Evolutionary conservation across 2,797 vertebrate species (phyloP).

Genomic region (Scolopax bukidnonensis): DNA sequence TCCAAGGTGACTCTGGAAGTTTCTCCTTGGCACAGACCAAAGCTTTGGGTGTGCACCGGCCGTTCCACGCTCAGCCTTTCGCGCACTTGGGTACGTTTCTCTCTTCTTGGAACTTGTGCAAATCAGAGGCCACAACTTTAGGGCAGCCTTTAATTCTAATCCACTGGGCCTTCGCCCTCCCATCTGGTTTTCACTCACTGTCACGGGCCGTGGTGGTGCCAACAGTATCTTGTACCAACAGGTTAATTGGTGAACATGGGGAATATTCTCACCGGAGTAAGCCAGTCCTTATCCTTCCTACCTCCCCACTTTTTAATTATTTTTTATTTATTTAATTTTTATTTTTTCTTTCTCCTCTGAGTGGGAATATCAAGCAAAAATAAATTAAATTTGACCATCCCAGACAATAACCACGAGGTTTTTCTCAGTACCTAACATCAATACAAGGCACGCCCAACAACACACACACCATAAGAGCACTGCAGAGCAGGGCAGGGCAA

Average conservation of each 20-base stretch:
- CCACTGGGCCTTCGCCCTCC: not conserved
- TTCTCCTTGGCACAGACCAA: not conserved
- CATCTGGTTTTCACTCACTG: not conserved
- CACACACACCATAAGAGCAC: constrained; percentile 62
- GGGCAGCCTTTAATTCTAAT: constrained; percentile 1
- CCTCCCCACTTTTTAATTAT: not conserved
- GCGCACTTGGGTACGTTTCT: not conserved
- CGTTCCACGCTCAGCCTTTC: not conserved
- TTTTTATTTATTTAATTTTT: not conserved
- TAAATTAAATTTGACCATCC: constrained; percentile 70
- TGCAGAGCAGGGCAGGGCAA: constrained; percentile 44
- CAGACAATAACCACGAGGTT: constrained; percentile 68
- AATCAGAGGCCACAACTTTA: constrained; percentile 4
- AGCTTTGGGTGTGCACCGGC: not conserved
- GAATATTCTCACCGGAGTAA: not conserved
- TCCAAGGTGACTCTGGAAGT: not conserved
- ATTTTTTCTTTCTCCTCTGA: constrained; percentile 29
- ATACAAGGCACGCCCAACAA: constrained; percentile 72
- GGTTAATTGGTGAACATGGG: not conserved
- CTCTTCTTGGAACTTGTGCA: constrained; percentile 54
- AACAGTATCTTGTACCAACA: not conserved
- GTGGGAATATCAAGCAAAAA: constrained; percentile 68
- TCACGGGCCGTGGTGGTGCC: not conserved
- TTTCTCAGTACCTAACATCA: constrained; percentile 77
- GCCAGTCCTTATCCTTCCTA: not conserved